Evolutionary conservation across 2,797 vertebrate species (phyloP), one percentile per base, ranked within the genome.

Genomic region (Anolis apletophallus): DNA sequence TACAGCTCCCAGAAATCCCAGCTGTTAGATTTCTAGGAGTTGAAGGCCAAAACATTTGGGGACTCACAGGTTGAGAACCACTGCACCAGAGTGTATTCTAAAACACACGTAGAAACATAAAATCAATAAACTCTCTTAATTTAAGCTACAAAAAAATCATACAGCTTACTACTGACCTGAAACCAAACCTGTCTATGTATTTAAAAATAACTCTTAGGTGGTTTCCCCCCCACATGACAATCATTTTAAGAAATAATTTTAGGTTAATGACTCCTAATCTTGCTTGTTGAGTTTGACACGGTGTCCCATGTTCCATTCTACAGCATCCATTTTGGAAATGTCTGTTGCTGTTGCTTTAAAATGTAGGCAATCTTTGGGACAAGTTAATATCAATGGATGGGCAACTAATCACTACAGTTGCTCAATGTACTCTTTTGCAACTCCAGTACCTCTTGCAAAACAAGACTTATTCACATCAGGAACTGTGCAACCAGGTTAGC

Each of bases 401-500:
- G 76, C 10, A 0, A 81, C 12, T 79, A 88, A 46, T 84, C 84
- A 78, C 85, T 71, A 74, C 16, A 29, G 83, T 85, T 92, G 87
- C 92, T 91, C 89, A 91, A 88, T 85, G 87, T 84, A 84, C 74
- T 80, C 87, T 81, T 29, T 81, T 81, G 50, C 1, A 68, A 46
- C 4, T 21, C 32, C 23, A 34, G 21, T 0, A 26, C 40, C 55
- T 52, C 23, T 72, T n/a, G 9, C 2, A 71, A 83, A 77, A n/a
- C 14, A 64, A 26, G 1, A 67, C 29, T 13, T 54, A 80, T 95
- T 97, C 97, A 99, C 97, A 98, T 97, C 91, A 98, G 96, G 93
- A 99, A 99, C 95, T 99, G 99, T 92, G 96, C 97, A 46, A 98
- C 54, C 81, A 99, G 91, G 95, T 99, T 99, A 92, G 96, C 97